A percentile compares a stretch with the other conserved stretches of the same genome.
Conservation (phyloP, 1,140 invertebrate species). For the Heterodera schachtii region DNA sequence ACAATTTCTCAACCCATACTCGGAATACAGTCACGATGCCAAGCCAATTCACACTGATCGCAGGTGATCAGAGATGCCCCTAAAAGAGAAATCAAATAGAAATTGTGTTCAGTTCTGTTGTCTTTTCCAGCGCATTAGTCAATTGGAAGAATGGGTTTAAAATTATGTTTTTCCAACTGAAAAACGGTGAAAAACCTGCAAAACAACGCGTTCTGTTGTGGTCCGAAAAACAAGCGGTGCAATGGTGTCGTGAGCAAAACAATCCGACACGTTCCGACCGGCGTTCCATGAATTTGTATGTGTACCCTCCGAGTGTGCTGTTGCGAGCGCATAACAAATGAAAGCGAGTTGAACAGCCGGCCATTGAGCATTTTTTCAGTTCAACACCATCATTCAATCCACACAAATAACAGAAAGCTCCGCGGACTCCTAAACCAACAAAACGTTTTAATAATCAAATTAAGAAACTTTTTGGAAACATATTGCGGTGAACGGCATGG, state of each 20-base stretch:
- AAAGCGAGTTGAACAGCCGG: slow-evolving; percentile 28
- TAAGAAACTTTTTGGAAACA: slow-evolving; percentile 23
- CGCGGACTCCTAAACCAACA: slow-evolving; percentile 9
- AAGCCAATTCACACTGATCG: slow-evolving; percentile 41
- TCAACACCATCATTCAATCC: background rate
- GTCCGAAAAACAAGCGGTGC: slow-evolving; percentile 42
- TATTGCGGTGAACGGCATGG: background rate
- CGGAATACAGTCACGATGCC: slow-evolving; percentile 38
- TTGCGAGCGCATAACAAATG: slow-evolving; percentile 28
- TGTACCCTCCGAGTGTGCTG: slow-evolving; percentile 31
- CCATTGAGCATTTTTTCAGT: slow-evolving; percentile 15
- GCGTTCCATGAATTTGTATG: slow-evolving; percentile 34
- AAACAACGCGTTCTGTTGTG: slow-evolving; percentile 42
- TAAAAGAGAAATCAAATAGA: slow-evolving; percentile 15
- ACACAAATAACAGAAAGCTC: slow-evolving; percentile 26
- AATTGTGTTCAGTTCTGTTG: background rate
- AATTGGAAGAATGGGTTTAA: too few relatives aligned
- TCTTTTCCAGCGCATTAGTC: too few relatives aligned
- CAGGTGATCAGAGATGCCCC: slow-evolving; percentile 29
- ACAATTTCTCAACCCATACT: background rate
- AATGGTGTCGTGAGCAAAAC: slow-evolving; percentile 39
- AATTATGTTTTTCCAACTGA: too few relatives aligned
- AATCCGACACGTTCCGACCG: slow-evolving; percentile 23
- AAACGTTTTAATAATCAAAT: background rate
- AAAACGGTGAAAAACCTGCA: slow-evolving; percentile 15